Conservation (phyloP, 1,140 invertebrate species). For the Notospermus geniculatus region DNA sequence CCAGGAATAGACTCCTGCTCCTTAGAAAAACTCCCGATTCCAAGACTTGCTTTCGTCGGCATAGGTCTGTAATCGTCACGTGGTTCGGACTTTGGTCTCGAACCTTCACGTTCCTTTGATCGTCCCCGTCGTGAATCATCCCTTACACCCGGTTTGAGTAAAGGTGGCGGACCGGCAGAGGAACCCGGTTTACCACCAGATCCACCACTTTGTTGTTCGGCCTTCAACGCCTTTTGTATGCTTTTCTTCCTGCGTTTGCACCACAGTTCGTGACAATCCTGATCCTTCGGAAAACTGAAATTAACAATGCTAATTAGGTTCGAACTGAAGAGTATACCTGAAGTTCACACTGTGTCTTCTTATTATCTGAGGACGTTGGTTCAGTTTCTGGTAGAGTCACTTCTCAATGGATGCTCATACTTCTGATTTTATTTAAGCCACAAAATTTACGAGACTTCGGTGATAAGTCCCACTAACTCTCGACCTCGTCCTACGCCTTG, state of each 20-base stretch:
- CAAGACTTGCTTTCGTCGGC: background rate
- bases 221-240: conserved; percentile 39
- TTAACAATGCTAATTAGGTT: conserved; percentile 17
- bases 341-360: too few relatives aligned
- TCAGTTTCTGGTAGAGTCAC: too few relatives aligned
- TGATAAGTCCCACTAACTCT: too few relatives aligned
- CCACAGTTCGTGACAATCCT: conserved; percentile 99
- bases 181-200: conserved; percentile 10
- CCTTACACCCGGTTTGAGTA: conserved; percentile 6
- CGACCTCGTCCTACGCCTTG: too few relatives aligned
- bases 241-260: conserved; percentile 69
- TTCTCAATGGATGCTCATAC: too few relatives aligned
- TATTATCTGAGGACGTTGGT: too few relatives aligned
- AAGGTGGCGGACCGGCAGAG: background rate
- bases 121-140: background rate
- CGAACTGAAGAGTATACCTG: too few relatives aligned
- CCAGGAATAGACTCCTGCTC: background rate
- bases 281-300: conserved; percentile 89
- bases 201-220: conserved; percentile 17
- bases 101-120: background rate
- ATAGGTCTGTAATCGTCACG: conserved; percentile 1
- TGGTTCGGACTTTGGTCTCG: background rate
- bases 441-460: too few relatives aligned
- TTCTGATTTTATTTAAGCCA: too few relatives aligned
- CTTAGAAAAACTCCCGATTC: background rate